These are phyloP conservation scores for Chionodraco myersi DNA, from an alignment of 2,113 vertebrate species.

Conservation along the genomic window DNA sequence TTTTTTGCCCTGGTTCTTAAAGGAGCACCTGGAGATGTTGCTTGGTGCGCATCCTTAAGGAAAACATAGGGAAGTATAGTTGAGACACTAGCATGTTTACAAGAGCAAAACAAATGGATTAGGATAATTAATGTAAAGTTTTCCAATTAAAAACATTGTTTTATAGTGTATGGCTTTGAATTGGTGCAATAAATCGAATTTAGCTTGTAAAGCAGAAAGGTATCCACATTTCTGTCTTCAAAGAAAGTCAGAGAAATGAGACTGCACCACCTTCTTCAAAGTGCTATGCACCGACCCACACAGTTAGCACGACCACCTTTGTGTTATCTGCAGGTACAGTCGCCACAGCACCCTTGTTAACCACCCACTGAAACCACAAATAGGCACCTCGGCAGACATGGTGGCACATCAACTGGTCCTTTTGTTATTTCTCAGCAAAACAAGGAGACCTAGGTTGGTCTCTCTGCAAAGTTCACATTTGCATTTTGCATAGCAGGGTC, in stretches of 20 bases:
- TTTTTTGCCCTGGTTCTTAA: too few relatives aligned
- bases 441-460: slow-evolving; percentile 57
- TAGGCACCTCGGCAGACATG: slow-evolving; percentile 67
- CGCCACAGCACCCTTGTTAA: slow-evolving; percentile 61
- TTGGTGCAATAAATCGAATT: background rate
- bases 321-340: slow-evolving; percentile 38
- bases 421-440: slow-evolving; percentile 57
- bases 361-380: slow-evolving; percentile 65
- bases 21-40: too few relatives aligned
- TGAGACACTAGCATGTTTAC: background rate
- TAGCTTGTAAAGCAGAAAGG: background rate
- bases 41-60: background rate
- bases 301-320: slow-evolving; percentile 18
- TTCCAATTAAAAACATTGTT: background rate
- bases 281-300: slow-evolving; percentile 37
- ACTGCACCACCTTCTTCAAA: slow-evolving; percentile 5
- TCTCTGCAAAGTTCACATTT: slow-evolving; percentile 82
- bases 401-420: slow-evolving; percentile 40
- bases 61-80: background rate
- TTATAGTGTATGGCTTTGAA: background rate
- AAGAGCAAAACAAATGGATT: background rate
- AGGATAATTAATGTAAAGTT: background rate
- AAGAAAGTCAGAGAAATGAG: background rate
- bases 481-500: slow-evolving; percentile 66
- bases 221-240: slow-evolving; percentile 8